Conservation (phyloP, 2,113 vertebrate genomes). For the Oncorhynchus masou region DNA sequence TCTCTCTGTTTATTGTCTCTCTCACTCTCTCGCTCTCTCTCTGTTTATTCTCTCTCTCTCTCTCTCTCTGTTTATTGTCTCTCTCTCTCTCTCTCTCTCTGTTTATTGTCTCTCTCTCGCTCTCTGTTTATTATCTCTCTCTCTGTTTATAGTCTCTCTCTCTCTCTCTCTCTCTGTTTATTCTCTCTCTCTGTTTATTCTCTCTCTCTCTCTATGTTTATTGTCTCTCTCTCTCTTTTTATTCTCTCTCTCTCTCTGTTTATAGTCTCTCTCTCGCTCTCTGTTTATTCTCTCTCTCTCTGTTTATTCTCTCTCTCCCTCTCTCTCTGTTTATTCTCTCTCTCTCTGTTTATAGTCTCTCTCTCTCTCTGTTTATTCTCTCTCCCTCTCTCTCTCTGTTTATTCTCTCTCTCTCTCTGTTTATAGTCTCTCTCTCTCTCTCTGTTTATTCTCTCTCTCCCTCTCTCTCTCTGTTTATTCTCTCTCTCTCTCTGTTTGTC, state of each 20-base stretch:
- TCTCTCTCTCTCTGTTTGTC: too few relatives aligned
- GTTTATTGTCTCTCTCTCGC: not conserved
- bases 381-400: too few relatives aligned
- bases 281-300: not conserved
- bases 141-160: not conserved
- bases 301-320: not conserved
- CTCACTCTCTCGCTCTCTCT: not conserved
- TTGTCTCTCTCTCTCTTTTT: not conserved
- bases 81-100: not conserved
- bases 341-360: not conserved
- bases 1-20: not conserved
- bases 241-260: not conserved
- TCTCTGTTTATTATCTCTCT: too few relatives aligned
- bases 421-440: too few relatives aligned
- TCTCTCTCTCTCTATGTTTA: not conserved
- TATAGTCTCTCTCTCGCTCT: not conserved
- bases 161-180: not conserved
- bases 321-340: not conserved
- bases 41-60: too few relatives aligned
- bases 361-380: not conserved
- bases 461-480: too few relatives aligned
- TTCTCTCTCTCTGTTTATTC: not conserved
- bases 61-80: not conserved
- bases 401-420: too few relatives aligned
- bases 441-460: too few relatives aligned